phyloP scores from a whole-genome alignment of 2,888 invertebrate genomes.

The Lasioglossum oenotherae region DNA sequence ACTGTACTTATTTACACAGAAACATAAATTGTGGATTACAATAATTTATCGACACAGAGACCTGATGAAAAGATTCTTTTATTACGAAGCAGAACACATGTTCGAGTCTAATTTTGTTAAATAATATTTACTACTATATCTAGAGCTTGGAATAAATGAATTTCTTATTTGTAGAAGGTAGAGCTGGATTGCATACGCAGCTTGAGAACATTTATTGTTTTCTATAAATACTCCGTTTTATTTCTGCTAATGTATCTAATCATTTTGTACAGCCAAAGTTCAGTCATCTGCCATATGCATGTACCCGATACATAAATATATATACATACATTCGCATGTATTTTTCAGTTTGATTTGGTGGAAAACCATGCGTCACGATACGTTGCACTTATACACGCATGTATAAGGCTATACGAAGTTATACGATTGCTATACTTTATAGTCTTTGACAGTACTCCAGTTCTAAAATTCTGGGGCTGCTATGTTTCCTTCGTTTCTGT shows the following conservation, averaged over 20 bases:
- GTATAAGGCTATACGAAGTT: conserved; percentile 13
- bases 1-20: background rate
- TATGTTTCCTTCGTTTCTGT: background rate
- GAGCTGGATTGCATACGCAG: background rate
- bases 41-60: background rate
- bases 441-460: background rate
- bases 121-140: background rate
- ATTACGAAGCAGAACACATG: background rate
- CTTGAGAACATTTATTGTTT: background rate
- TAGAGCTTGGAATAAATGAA: background rate
- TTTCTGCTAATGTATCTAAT: background rate
- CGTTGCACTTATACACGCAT: conserved; percentile 29
- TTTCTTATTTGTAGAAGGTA: background rate
- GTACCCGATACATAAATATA: background rate
- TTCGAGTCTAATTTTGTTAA: background rate
- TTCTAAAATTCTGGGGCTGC: background rate
- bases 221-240: background rate
- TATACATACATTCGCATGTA: background rate
- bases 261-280: background rate
- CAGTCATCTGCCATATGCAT: background rate
- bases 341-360: background rate
- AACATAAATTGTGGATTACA: background rate
- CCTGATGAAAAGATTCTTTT: background rate
- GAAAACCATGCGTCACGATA: conserved; percentile 30
- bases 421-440: background rate